Percentiles rank a stretch among this genome's conserved stretches.
Evolutionary conservation across 2,113 vertebrate species (phyloP).

Genomic region (Gobius niger): DNA sequence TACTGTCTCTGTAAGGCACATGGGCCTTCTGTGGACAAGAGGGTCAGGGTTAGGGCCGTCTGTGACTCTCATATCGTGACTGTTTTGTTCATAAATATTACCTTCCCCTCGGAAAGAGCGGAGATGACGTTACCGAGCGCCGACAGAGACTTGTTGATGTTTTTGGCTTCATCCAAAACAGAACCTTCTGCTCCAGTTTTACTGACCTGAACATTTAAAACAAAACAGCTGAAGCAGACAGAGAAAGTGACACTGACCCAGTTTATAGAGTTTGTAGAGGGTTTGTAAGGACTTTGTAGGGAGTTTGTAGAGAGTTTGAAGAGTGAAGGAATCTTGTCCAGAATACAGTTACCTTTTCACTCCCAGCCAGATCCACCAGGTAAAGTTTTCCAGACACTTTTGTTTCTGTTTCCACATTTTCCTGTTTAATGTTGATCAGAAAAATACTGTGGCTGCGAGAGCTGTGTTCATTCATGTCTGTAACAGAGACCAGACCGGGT

Average conservation of each 20-base stretch:
- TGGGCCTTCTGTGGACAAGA: slow-evolving; percentile 84
- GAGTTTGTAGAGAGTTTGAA: too few relatives aligned
- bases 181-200: slow-evolving; percentile 96
- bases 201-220: slow-evolving; percentile 85
- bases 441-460: slow-evolving; percentile 98
- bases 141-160: slow-evolving; percentile 98
- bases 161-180: slow-evolving; percentile 97
- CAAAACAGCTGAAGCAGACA: neutral
- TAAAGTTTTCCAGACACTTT: slow-evolving; percentile 96
- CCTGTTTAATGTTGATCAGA: slow-evolving; percentile 95
- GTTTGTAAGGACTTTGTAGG: too few relatives aligned
- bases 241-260: neutral
- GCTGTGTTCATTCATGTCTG: slow-evolving; percentile 99
- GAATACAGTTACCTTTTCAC: slow-evolving; percentile 86
- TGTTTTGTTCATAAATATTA: neutral
- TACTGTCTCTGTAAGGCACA: slow-evolving; percentile 96
- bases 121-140: slow-evolving; percentile 97
- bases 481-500: neutral
- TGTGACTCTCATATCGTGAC: too few relatives aligned
- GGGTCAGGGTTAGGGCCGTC: too few relatives aligned
- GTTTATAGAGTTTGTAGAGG: too few relatives aligned
- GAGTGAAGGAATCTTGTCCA: neutral
- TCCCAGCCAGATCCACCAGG: slow-evolving; percentile 94
- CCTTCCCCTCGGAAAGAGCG: slow-evolving; percentile 92
- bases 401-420: slow-evolving; percentile 94